phyloP scores from a whole-genome alignment of 2,888 invertebrate genomes.

The Monochamus alternatus region DNA sequence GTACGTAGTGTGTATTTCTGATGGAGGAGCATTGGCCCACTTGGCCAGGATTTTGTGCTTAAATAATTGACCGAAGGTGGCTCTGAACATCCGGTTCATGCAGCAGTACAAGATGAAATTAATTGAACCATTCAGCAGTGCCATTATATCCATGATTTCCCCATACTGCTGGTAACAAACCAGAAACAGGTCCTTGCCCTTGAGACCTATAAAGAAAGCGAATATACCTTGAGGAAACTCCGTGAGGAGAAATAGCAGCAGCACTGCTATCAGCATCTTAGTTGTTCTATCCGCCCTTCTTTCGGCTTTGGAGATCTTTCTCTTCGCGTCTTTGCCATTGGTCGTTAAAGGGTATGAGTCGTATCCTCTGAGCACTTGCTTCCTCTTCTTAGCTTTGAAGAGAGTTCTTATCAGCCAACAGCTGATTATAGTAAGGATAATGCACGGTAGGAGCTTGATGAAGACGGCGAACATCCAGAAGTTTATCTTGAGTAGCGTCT shows the following conservation, averaged over 20 bases:
- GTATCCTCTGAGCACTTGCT: conserved; percentile 80
- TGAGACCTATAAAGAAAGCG: conserved; percentile 77
- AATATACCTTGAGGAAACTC: conserved; percentile 84
- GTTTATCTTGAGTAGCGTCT: conserved; percentile 74
- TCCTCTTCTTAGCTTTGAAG: conserved; percentile 83
- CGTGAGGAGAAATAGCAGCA: conserved; percentile 89
- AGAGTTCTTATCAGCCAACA: conserved; percentile 81
- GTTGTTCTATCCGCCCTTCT: conserved; percentile 90
- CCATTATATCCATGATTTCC: conserved; percentile 91
- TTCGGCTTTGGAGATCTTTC: conserved; percentile 75
- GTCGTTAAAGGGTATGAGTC: conserved; percentile 72
- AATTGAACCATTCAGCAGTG: conserved; percentile 91
- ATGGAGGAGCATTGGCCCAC: conserved; percentile 76
- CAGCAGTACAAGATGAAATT: conserved; percentile 95
- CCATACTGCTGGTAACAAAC: conserved; percentile 87
- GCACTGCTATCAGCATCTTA: conserved; percentile 89
- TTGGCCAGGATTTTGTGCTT: conserved; percentile 77
- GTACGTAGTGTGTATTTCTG: conserved; percentile 79
- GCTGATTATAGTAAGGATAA: conserved; percentile 83
- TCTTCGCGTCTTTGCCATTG: conserved; percentile 48
- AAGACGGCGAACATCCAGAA: conserved; percentile 88
- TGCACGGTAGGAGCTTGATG: conserved; percentile 86
- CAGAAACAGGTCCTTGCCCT: conserved; percentile 82
- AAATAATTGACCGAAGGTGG: conserved; percentile 83
- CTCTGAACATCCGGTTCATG: conserved; percentile 94